Evolutionary conservation across 2,797 vertebrate species (phyloP).

Genomic region (Microctenopoma stevenorrisi): DNA sequence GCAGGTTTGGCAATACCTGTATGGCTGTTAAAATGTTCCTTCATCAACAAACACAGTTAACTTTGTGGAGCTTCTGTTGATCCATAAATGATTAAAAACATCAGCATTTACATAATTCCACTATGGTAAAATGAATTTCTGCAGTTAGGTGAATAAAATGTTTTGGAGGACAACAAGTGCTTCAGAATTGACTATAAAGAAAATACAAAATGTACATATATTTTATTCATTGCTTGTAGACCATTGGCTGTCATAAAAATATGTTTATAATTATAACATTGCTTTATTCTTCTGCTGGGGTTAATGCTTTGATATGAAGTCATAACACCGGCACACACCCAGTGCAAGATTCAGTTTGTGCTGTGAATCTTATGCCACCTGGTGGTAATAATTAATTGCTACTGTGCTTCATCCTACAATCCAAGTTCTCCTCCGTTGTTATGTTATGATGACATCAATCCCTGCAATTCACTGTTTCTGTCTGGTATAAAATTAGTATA

Average conservation of each 20-base stretch:
- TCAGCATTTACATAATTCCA: constrained; percentile 32
- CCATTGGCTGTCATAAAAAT: constrained; percentile 73
- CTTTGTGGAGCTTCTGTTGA: constrained; percentile 27
- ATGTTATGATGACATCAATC: not conserved
- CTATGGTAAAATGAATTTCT: constrained; percentile 44
- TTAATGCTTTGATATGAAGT: constrained; percentile 42
- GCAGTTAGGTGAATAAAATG: constrained; percentile 56
- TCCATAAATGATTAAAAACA: constrained; percentile 25
- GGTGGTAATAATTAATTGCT: constrained; percentile 37
- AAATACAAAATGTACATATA: constrained; percentile 62
- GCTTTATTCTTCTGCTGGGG: constrained; percentile 40
- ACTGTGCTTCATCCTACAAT: not conserved
- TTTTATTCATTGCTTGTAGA: constrained; percentile 74
- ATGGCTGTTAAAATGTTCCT: constrained; percentile 32
- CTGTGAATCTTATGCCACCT: constrained; percentile 50
- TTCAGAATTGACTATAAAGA: constrained; percentile 45
- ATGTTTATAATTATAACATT: constrained; percentile 51
- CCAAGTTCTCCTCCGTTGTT: not conserved
- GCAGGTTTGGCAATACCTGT: constrained; percentile 11
- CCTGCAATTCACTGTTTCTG: not conserved
- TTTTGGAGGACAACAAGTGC: constrained; percentile 54
- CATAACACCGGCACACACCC: constrained; percentile 19
- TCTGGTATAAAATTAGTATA: not conserved
- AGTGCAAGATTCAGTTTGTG: constrained; percentile 6
- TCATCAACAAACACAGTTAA: constrained; percentile 21